Conservation (phyloP, 2,888 invertebrate genomes). For the Sussaba pulchella region DNA sequence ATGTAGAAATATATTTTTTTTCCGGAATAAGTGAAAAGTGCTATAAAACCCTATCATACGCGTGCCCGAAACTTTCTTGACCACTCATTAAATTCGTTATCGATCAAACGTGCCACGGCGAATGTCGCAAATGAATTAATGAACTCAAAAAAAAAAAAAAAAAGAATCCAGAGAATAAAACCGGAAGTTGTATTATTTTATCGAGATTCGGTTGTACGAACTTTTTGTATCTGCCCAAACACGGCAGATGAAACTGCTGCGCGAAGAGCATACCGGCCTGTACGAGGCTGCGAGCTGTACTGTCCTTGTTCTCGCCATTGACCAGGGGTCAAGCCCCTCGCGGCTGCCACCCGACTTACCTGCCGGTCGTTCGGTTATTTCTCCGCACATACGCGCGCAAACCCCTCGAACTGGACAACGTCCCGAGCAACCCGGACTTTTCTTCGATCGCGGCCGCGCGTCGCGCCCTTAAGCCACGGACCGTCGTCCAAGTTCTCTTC, state of each 20-base stretch:
- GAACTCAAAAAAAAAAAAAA: too few relatives aligned
- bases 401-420: constrained; percentile 32
- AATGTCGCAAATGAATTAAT: too few relatives aligned
- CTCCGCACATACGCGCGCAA: too few relatives aligned
- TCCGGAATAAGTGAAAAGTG: too few relatives aligned
- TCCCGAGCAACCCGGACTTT: background rate
- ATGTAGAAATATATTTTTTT: too few relatives aligned
- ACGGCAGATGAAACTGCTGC: constrained; percentile 81
- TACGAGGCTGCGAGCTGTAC: constrained; percentile 71
- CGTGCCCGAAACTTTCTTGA: too few relatives aligned
- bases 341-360: constrained; percentile 50
- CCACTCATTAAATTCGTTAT: too few relatives aligned
- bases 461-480: background rate
- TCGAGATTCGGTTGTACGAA: constrained; percentile 71
- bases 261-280: constrained; percentile 81
- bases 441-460: constrained; percentile 35
- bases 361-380: constrained; percentile 70
- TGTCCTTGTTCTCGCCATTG: constrained; percentile 78
- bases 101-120: too few relatives aligned
- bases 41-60: too few relatives aligned
- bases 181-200: background rate
- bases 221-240: constrained; percentile 82
- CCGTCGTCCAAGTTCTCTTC: background rate
- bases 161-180: background rate
- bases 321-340: constrained; percentile 83